A percentile compares a stretch with the other conserved stretches of the same genome.
phyloP scores from a whole-genome alignment of 2,113 vertebrate genomes.

The Archilochus colubris region DNA sequence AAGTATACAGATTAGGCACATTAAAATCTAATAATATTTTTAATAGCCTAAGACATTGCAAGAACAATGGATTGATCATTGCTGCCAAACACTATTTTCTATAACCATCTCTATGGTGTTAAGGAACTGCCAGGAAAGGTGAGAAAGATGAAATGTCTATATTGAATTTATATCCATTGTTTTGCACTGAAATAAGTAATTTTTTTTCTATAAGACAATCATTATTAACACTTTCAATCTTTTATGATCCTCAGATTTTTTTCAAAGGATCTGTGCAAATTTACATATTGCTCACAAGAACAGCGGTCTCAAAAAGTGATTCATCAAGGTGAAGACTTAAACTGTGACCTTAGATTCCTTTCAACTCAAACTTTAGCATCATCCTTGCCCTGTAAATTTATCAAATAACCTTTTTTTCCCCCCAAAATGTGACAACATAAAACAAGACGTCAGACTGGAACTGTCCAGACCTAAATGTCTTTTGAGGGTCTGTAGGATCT shows the following conservation, averaged over 20 bases:
- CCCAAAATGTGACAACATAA: background rate
- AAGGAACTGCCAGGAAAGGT: background rate
- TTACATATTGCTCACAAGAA: background rate
- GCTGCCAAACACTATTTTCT: conserved; percentile 2
- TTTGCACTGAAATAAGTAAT: background rate
- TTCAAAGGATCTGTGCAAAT: conserved; percentile 15
- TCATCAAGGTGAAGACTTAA: conserved; percentile 2
- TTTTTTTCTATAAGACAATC: background rate
- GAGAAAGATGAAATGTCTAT: conserved; percentile 43
- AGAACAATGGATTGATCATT: background rate
- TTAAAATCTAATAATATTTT: conserved; percentile 45
- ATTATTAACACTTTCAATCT: background rate
- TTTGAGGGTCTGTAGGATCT: background rate
- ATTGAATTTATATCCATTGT: conserved; percentile 46
- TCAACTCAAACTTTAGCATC: background rate
- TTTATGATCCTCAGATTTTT: conserved; percentile 18
- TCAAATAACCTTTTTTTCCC: background rate
- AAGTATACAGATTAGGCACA: conserved; percentile 18
- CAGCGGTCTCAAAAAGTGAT: background rate
- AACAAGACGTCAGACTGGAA: background rate
- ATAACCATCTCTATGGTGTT: background rate
- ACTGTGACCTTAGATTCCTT: background rate
- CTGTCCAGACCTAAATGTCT: background rate
- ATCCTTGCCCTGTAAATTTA: background rate
- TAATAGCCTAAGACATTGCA: background rate